Evolutionary conservation across 2,888 invertebrate species (phyloP), one percentile per base, ranked within the genome.

Genomic region (Gryllus longicercus): DNA sequence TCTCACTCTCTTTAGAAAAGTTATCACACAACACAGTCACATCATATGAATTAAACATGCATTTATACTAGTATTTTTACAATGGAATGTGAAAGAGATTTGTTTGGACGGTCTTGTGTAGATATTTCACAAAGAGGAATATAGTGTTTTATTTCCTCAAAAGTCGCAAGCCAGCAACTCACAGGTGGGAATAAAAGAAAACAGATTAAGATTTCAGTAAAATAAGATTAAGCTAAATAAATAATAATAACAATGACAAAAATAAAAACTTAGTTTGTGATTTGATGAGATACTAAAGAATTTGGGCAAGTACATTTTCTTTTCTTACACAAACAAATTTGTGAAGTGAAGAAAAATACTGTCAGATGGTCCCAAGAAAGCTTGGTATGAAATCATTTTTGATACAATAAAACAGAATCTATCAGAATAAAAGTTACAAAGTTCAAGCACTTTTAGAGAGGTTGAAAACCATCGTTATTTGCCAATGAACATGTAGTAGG

Each of bases 41-140:
- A 50, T 25, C 75, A n/a, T 63, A 63, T 23, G 75, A 75, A 23
- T 76, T 79, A 14, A 76, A 63, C 21, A 76, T 38, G 50, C 25
- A 49, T 8, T 74, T 76, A 51, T 51, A 51, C 76, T 76, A 76
- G 76, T 76, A 51, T 18, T 38, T 49, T 11, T 79, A 76, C 76
- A 79, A 79, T 79, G 79, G 79, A 74, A 63, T 77, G 49, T 76
- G 76, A 79, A 79, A 50, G 79, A 51, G 50, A 49, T 77, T 74
- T 23, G 14, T 79, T 18, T 79, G 79, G 79, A 79, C 79, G 79
- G 79, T 79, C 77, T 79, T 51, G 63, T 79, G 51, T 76, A 76
- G 79, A 79, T 79, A 79, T 51, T 38, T 63, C 50, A 63, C 63
- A 63, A 38, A n/a, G 63, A 63, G 63, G 63, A 63, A 63, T 63